A percentile compares a stretch with the other conserved stretches of the same genome.
Evolutionary conservation across 2,888 invertebrate species (phyloP).

Genomic region (Dryocosmus kuriphilus): DNA sequence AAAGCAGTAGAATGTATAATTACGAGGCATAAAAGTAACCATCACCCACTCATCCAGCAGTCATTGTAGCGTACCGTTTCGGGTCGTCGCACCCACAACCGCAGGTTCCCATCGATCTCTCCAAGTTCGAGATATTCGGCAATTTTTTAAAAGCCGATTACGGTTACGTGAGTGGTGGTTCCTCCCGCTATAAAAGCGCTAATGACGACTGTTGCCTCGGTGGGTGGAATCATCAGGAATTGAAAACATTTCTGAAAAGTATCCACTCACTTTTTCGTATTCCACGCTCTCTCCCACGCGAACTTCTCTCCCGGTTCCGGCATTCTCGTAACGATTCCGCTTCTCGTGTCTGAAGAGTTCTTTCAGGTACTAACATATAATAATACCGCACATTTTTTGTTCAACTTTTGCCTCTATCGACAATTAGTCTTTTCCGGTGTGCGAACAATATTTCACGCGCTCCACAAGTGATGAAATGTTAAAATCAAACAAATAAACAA

Average conservation of each 20-base stretch:
- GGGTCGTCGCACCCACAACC: slow-evolving; percentile 72
- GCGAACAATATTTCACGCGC: background rate
- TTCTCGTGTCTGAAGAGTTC: slow-evolving; percentile 34
- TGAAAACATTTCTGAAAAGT: slow-evolving; percentile 37
- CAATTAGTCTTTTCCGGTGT: slow-evolving; percentile 34
- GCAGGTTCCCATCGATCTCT: slow-evolving; percentile 74
- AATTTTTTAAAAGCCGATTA: slow-evolving; percentile 41
- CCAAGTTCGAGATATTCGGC: slow-evolving; percentile 59
- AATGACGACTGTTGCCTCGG: slow-evolving; percentile 22
- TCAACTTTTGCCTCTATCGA: background rate
- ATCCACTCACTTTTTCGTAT: slow-evolving; percentile 36
- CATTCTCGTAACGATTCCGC: slow-evolving; percentile 23
- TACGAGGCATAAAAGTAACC: slow-evolving; percentile 77
- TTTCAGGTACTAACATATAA: background rate
- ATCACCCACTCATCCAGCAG: slow-evolving; percentile 69
- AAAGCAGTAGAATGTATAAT: slow-evolving; percentile 75
- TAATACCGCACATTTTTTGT: slow-evolving; percentile 12
- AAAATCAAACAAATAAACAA: background rate
- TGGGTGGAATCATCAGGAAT: slow-evolving; percentile 25
- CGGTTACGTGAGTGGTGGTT: slow-evolving; percentile 40
- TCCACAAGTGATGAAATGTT: background rate
- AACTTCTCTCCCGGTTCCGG: slow-evolving; percentile 23
- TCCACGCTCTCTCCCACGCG: slow-evolving; percentile 37
- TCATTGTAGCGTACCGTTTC: slow-evolving; percentile 56
- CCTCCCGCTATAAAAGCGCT: slow-evolving; percentile 39